phyloP scores from a whole-genome alignment of 2,113 vertebrate species.

The Balaenoptera acutorostrata region DNA sequence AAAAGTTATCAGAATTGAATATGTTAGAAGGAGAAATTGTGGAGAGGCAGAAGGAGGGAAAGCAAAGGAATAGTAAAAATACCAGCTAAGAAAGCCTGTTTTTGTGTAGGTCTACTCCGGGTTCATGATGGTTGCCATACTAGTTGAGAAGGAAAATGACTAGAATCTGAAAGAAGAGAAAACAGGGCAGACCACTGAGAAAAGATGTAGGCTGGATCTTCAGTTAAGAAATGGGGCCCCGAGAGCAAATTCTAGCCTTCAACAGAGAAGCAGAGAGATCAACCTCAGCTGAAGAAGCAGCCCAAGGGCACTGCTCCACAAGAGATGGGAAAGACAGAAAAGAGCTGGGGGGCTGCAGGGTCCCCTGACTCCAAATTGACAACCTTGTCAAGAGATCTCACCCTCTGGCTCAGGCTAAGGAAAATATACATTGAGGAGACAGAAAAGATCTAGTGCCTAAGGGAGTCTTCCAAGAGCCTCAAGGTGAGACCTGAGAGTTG shows the following conservation, averaged over 20 bases:
- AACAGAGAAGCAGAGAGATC: neutral
- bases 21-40: neutral
- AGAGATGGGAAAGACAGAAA: too few relatives aligned
- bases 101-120: neutral
- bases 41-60: neutral
- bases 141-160: neutral
- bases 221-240: neutral
- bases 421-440: neutral
- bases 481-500: neutral
- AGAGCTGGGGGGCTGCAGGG: neutral
- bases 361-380: neutral
- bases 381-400: neutral
- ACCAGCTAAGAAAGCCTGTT: neutral
- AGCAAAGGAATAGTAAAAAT: neutral
- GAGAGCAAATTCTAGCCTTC: neutral
- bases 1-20: neutral
- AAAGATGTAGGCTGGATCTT: neutral
- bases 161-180: neutral
- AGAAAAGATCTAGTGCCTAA: neutral
- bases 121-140: neutral
- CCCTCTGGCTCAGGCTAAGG: neutral
- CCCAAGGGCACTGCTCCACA: neutral
- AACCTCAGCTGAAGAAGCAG: neutral
- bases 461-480: neutral
- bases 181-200: neutral